These are phyloP conservation scores for Rhincodon typus DNA, from an alignment of 2,797 vertebrate genomes.

Conservation along the genomic window DNA sequence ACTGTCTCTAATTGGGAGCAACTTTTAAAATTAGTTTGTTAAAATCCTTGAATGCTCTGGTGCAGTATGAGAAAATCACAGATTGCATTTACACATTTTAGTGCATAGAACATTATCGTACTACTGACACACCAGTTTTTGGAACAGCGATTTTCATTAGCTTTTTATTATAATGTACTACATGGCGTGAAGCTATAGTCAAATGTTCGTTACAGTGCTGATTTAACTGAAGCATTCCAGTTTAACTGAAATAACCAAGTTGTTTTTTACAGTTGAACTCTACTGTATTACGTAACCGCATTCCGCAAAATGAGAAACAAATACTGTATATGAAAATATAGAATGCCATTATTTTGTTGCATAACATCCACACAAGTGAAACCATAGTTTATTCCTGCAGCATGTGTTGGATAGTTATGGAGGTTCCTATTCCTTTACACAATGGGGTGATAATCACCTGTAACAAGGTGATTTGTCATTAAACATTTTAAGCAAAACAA, in stretches of 20 bases:
- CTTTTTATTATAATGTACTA: neutral
- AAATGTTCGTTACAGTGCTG: neutral
- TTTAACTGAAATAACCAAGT: neutral
- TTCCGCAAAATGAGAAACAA: neutral
- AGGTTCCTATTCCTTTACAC: neutral
- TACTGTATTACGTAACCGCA: neutral
- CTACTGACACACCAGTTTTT: neutral
- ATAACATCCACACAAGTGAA: slow-evolving; percentile 1
- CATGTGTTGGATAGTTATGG: neutral
- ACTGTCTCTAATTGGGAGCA: neutral
- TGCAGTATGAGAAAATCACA: neutral
- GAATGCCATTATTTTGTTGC: neutral
- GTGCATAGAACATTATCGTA: no score
- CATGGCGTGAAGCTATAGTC: neutral
- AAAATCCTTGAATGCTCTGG: neutral
- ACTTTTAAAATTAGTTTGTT: neutral
- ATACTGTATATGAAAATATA: neutral
- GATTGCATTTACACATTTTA: neutral
- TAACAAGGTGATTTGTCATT: neutral
- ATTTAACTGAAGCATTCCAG: neutral
- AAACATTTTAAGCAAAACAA: neutral
- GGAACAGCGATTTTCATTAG: neutral
- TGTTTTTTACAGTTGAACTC: neutral
- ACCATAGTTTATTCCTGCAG: neutral
- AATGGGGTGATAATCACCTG: neutral